Conservation (phyloP, 1,140 invertebrate species). For the Drosophila dunni region DNA sequence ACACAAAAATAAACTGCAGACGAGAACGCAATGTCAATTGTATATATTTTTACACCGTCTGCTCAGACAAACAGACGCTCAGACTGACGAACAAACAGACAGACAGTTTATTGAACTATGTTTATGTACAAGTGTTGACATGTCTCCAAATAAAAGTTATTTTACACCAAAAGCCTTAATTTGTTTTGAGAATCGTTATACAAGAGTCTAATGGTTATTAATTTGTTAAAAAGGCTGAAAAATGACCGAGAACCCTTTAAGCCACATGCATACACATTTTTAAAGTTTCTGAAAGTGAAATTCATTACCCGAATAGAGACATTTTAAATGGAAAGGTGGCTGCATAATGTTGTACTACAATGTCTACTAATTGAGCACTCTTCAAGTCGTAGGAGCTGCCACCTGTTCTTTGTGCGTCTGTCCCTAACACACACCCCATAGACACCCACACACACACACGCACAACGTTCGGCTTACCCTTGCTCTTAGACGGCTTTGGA, state of each 20-base stretch:
- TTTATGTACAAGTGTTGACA: slow-evolving; percentile 1
- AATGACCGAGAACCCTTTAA: slow-evolving; percentile 6
- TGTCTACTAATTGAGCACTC: slow-evolving; percentile 41
- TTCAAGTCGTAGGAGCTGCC: slow-evolving; percentile 5
- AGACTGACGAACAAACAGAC: background rate
- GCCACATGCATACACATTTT: background rate
- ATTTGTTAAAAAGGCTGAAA: slow-evolving; percentile 17
- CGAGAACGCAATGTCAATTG: slow-evolving; percentile 33
- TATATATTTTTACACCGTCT: slow-evolving; percentile 26
- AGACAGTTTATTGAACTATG: slow-evolving; percentile 5
- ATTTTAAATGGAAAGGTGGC: slow-evolving; percentile 3
- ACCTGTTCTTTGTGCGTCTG: slow-evolving; percentile 25
- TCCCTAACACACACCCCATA: background rate
- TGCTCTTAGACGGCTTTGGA: slow-evolving; percentile 1
- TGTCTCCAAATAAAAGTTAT: background rate
- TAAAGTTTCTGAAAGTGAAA: slow-evolving; percentile 7
- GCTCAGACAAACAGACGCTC: background rate
- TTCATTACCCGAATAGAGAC: background rate
- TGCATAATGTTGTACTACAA: slow-evolving; percentile 25
- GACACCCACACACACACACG: slow-evolving; percentile 3
- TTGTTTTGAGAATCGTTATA: slow-evolving; percentile 59
- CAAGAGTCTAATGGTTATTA: slow-evolving; percentile 5
- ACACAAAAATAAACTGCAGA: background rate
- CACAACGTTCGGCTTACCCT: background rate
- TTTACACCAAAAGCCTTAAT: background rate